phyloP scores from a whole-genome alignment of 2,888 invertebrate species.

The Crossocerus cetratus region DNA sequence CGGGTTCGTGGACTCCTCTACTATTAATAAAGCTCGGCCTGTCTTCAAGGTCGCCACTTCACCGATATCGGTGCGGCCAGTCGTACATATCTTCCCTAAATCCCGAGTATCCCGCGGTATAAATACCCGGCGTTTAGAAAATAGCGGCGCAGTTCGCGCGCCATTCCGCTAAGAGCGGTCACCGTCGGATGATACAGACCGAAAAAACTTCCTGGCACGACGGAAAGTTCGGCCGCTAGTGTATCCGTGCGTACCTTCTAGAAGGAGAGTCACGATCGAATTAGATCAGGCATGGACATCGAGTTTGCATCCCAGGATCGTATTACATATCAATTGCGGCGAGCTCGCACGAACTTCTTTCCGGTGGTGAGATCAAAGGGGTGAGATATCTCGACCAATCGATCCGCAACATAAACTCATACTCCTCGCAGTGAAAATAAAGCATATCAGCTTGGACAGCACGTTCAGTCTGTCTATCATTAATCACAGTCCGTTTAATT shows the following conservation, averaged over 20 bases:
- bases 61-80: conserved; percentile 37
- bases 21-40: conserved; percentile 68
- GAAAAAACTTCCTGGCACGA: conserved; percentile 36
- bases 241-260: neutral
- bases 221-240: conserved; percentile 3
- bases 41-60: conserved; percentile 65
- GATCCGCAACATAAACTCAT: no score
- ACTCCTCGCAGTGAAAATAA: no score
- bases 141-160: conserved; percentile 46
- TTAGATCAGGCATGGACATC: neutral
- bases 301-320: conserved; percentile 11
- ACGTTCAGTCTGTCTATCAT: no score
- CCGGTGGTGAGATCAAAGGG: neutral
- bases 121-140: conserved; percentile 54
- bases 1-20: conserved; percentile 59
- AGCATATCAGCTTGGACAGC: no score
- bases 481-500: no score
- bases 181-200: neutral
- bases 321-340: neutral
- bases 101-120: conserved; percentile 47
- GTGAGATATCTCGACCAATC: neutral
- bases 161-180: conserved; percentile 29
- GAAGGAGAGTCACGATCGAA: conserved; percentile 11
- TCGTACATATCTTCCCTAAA: conserved; percentile 43
- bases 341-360: neutral